Evolutionary conservation across 2,797 vertebrate genomes (phyloP).

Genomic region (Scolopax rusticola): DNA sequence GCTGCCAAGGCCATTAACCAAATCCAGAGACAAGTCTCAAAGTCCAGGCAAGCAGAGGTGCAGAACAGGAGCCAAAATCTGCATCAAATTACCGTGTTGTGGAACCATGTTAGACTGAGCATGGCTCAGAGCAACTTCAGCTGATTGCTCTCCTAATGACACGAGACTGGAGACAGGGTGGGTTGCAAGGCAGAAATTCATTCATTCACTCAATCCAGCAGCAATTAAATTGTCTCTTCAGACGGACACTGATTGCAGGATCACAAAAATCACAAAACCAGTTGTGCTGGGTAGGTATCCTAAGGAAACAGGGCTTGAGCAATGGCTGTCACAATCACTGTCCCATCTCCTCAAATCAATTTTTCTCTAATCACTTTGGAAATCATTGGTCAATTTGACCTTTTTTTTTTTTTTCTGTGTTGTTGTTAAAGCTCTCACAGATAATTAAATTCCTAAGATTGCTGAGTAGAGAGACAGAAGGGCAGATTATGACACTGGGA

Average conservation of each 20-base stretch:
- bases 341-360: background rate
- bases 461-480: background rate
- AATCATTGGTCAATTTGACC: background rate
- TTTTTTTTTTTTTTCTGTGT: background rate
- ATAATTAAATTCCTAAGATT: background rate
- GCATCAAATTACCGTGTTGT: rapidly evolving
- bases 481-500: background rate
- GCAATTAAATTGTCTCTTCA: background rate
- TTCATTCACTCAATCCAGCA: background rate
- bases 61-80: background rate
- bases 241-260: background rate
- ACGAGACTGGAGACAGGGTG: background rate
- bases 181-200: background rate
- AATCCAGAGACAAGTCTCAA: background rate
- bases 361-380: background rate
- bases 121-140: background rate
- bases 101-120: rapidly evolving
- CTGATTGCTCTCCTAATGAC: background rate
- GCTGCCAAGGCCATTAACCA: background rate
- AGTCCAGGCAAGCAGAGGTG: background rate
- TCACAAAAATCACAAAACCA: background rate
- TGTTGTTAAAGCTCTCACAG: background rate
- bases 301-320: background rate
- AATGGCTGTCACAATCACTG: background rate
- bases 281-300: background rate